These are phyloP conservation scores for Parotia lawesii DNA, from an alignment of 2,113 vertebrate species.

Conservation along the genomic window DNA sequence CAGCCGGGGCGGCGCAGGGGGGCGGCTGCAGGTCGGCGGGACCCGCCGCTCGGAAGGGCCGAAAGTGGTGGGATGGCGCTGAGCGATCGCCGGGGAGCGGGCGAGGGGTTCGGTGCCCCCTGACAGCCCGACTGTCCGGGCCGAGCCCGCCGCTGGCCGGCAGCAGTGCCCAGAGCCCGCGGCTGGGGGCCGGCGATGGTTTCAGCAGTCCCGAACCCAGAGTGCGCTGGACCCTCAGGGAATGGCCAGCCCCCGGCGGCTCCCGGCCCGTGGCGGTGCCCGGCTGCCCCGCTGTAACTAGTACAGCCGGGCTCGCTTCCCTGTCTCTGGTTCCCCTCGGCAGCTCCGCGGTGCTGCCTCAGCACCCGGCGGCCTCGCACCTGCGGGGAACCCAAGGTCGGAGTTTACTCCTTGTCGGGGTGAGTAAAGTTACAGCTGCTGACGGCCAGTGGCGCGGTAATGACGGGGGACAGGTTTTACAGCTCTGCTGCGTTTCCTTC, in stretches of 20 bases:
- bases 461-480: neutral
- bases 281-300: neutral
- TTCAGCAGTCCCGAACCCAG: neutral
- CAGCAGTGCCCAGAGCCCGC: neutral
- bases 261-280: neutral
- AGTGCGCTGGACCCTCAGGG: fast-evolving
- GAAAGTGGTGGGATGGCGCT: neutral
- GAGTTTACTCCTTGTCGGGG: neutral
- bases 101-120: neutral
- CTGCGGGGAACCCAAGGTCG: neutral
- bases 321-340: neutral
- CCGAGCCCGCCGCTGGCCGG: too few species aligned
- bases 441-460: neutral
- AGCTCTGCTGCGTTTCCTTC: neutral
- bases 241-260: fast-evolving
- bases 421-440: neutral
- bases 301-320: neutral
- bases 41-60: neutral
- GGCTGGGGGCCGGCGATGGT: neutral
- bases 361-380: neutral
- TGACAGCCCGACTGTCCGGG: fast-evolving
- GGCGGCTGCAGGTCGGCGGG: neutral
- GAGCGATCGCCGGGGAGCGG: neutral
- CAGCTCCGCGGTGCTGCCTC: neutral
- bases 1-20: neutral